These are phyloP conservation scores for Euwallacea similis DNA, from an alignment of 1,140 invertebrate species.

Conservation along the genomic window DNA sequence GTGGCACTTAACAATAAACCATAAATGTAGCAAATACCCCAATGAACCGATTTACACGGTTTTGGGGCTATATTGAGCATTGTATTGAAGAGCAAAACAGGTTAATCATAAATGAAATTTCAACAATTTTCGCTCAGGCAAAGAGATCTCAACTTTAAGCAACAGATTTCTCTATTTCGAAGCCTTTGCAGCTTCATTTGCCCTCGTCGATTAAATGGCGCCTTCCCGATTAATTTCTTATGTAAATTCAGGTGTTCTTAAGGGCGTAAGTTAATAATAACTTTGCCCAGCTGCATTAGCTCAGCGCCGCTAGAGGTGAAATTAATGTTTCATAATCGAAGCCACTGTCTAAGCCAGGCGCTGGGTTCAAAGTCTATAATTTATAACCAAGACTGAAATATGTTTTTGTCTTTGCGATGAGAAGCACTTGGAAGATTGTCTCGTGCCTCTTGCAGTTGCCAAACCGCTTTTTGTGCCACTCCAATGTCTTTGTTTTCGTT, in stretches of 20 bases:
- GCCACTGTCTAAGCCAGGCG: slow-evolving; percentile 46
- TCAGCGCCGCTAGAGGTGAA: slow-evolving; percentile 47
- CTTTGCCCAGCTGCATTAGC: slow-evolving; percentile 38
- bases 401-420: slow-evolving; percentile 11
- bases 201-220: no score
- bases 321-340: slow-evolving; percentile 52
- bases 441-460: slow-evolving; percentile 16
- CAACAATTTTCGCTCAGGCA: no score
- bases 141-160: no score
- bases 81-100: neutral
- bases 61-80: no score
- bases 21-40: no score
- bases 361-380: slow-evolving; percentile 47
- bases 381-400: slow-evolving; percentile 35
- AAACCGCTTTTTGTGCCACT: slow-evolving; percentile 5
- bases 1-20: no score
- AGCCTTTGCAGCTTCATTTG: no score
- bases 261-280: neutral
- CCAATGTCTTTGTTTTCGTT: slow-evolving; percentile 13
- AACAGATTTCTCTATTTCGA: no score
- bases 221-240: no score
- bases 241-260: no score
- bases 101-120: no score
- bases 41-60: no score
- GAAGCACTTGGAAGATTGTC: neutral